Percentiles rank a stretch among this genome's conserved stretches.
These are phyloP conservation scores for Tachypleus tridentatus DNA, from an alignment of 1,140 invertebrate genomes.

Conservation along the genomic window DNA sequence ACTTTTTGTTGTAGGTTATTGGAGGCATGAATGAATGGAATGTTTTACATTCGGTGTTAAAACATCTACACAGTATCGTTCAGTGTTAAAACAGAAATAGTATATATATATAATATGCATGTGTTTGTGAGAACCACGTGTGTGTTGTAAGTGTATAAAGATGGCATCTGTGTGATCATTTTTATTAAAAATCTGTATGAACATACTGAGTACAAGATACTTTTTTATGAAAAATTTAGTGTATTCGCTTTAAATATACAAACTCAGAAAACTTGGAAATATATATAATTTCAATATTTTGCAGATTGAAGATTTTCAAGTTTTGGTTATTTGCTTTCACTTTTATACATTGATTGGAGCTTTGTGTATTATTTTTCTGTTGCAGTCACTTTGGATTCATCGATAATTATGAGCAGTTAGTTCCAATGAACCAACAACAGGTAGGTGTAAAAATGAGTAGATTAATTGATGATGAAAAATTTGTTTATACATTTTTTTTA, in stretches of 20 bases:
- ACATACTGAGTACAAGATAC: background rate
- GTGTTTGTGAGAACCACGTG: too few relatives aligned
- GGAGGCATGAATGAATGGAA: background rate
- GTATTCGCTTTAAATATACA: background rate
- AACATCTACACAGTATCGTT: background rate
- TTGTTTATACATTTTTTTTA: too few relatives aligned
- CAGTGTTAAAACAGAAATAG: too few relatives aligned
- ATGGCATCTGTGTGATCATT: background rate
- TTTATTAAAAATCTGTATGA: too few relatives aligned
- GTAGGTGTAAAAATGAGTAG: constrained; percentile 17
- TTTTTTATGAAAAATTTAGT: background rate
- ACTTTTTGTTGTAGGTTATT: background rate
- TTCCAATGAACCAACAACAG: constrained; percentile 53
- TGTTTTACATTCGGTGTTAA: background rate
- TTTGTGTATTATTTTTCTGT: constrained; percentile 27
- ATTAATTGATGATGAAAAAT: too few relatives aligned
- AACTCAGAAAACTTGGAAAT: too few relatives aligned
- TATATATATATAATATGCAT: too few relatives aligned
- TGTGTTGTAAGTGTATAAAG: background rate
- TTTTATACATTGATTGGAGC: background rate
- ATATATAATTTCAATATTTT: too few relatives aligned
- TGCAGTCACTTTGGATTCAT: constrained; percentile 74
- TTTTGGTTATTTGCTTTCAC: background rate
- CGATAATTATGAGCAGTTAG: constrained; percentile 54
- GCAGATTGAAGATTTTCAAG: background rate